A percentile compares a stretch with the other conserved stretches of the same genome.
These are phyloP conservation scores for Andrena marginata DNA, from an alignment of 2,888 invertebrate species.

Conservation along the genomic window DNA sequence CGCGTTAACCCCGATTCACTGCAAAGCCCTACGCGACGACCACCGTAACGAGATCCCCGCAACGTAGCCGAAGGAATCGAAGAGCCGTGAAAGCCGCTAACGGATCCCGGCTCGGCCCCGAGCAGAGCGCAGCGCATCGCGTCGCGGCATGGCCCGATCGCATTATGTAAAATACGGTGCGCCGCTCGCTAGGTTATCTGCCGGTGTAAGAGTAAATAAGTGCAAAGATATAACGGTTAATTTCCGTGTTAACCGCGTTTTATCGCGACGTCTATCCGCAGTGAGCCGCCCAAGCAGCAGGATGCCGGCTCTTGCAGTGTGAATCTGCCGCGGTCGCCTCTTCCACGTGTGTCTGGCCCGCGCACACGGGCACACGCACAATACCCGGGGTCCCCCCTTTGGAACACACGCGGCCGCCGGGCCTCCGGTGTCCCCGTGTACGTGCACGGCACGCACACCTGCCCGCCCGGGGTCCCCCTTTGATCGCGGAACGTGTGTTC, in stretches of 20 bases:
- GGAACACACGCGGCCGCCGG: background rate
- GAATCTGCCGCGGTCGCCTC: conserved; percentile 66
- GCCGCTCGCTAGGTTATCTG: conserved; percentile 63
- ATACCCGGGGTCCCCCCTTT: background rate
- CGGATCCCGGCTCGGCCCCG: conserved; percentile 51
- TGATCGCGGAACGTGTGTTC: conserved; percentile 59
- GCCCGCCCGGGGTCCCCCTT: conserved; percentile 35
- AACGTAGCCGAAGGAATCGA: background rate
- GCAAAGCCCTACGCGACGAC: background rate
- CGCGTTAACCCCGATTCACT: background rate
- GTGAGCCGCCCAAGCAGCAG: conserved; percentile 79
- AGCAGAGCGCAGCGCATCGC: conserved; percentile 16
- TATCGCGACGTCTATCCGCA: conserved; percentile 83
- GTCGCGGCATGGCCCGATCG: conserved; percentile 56
- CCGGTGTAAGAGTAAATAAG: conserved; percentile 79
- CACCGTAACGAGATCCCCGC: background rate
- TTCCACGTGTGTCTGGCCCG: conserved; percentile 44
- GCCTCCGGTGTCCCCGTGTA: background rate
- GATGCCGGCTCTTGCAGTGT: conserved; percentile 74
- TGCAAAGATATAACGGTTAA: conserved; percentile 84
- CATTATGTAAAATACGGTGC: conserved; percentile 78
- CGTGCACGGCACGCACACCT: conserved; percentile 38
- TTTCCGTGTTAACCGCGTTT: conserved; percentile 83
- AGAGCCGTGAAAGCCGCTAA: conserved; percentile 51
- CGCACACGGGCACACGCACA: conserved; percentile 13